phyloP scores from a whole-genome alignment of 2,888 invertebrate genomes.

The Fragum sueziense region DNA sequence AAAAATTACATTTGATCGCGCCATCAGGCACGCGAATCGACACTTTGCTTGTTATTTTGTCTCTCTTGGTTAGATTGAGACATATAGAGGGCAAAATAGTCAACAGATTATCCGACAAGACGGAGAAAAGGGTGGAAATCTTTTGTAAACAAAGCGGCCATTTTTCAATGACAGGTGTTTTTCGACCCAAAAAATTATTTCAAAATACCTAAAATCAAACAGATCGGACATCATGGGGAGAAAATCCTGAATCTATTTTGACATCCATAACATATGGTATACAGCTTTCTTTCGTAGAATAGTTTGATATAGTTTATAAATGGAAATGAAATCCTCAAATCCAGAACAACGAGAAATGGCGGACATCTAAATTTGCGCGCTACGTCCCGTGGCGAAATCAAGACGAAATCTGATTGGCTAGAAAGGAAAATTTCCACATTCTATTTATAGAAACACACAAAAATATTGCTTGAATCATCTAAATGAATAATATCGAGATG shows the following conservation, averaged over 20 bases:
- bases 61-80: neutral
- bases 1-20: neutral
- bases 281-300: neutral
- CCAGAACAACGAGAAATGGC: constrained; percentile 18
- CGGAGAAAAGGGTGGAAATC: too few species aligned
- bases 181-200: neutral
- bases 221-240: constrained; percentile 14
- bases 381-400: constrained; percentile 12
- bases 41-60: neutral
- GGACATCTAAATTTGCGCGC: constrained; percentile 53
- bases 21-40: constrained; percentile 18
- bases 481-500: too few species aligned
- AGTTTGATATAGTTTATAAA: neutral
- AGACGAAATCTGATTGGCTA: neutral
- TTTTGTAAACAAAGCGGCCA: constrained; percentile 5
- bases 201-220: constrained; percentile 19
- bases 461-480: too few species aligned
- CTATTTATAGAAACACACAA: constrained; percentile 4
- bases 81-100: neutral
- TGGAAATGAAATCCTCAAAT: neutral
- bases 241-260: neutral
- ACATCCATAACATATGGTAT: constrained; percentile 19
- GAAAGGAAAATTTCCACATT: neutral
- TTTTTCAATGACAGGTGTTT: constrained; percentile 8
- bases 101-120: neutral